These are phyloP conservation scores for Cydia strobilella DNA, from an alignment of 1,140 invertebrate species.

Conservation along the genomic window DNA sequence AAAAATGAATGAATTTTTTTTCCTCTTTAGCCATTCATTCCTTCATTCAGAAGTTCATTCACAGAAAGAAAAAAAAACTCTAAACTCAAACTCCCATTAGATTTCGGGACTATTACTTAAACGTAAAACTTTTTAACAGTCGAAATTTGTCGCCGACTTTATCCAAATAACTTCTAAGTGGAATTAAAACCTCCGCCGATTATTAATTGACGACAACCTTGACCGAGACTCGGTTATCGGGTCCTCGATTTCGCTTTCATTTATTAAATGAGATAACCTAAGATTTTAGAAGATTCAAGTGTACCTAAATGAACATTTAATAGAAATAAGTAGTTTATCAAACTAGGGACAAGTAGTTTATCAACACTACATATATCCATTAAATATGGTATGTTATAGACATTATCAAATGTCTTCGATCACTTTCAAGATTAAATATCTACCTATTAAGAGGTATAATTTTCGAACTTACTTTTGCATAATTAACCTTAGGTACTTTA, in stretches of 20 bases:
- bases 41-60: not conserved
- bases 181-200: not conserved
- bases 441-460: too few species aligned
- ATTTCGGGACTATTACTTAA: not conserved
- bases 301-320: too few species aligned
- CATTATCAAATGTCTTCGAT: too few species aligned
- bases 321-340: too few species aligned
- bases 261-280: not conserved
- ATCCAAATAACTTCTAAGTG: not conserved
- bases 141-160: not conserved
- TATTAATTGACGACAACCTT: not conserved
- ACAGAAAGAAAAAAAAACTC: too few species aligned
- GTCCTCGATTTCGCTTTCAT: not conserved
- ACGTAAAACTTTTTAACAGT: constrained; percentile 10
- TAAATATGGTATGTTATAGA: too few species aligned
- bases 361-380: too few species aligned
- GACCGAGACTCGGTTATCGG: not conserved
- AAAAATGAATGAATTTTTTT: too few species aligned
- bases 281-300: not conserved
- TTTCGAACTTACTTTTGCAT: not conserved
- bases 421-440: too few species aligned
- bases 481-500: constrained; percentile 6
- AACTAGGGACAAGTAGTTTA: too few species aligned
- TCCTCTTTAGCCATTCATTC: too few species aligned
- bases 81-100: not conserved